A percentile compares a stretch with the other conserved stretches of the same genome.
Conservation (phyloP, 2,113 vertebrate species). For the Boleophthalmus pectinirostris region DNA sequence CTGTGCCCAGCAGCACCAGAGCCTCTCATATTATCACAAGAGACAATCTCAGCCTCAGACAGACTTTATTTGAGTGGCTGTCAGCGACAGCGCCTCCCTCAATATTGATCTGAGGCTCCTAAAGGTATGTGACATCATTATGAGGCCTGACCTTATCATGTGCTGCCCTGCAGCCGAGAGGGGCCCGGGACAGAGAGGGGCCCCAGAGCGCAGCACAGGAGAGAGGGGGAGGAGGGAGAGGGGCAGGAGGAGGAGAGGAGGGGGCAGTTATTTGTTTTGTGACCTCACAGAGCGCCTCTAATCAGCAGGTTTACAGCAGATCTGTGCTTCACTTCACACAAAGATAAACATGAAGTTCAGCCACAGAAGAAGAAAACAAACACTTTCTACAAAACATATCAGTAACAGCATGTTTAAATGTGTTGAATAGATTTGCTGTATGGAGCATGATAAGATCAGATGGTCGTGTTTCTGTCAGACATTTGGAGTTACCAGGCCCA, state of each 20-base stretch:
- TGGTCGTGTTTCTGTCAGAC: neutral
- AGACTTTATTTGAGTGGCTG: conserved; percentile 76
- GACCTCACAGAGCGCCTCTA: conserved; percentile 68
- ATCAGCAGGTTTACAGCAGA: conserved; percentile 31
- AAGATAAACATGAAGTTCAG: neutral
- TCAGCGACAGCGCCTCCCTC: conserved; percentile 66
- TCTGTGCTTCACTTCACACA: neutral
- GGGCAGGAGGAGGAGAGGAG: conserved; percentile 63
- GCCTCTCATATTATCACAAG: conserved; percentile 68
- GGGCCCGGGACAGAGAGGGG: conserved; percentile 48
- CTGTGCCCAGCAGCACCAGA: conserved; percentile 59
- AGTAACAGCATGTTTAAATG: conserved; percentile 7
- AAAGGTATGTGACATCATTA: conserved; percentile 81
- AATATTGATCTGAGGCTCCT: conserved; percentile 79
- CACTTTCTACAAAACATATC: neutral
- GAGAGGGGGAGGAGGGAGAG: conserved; percentile 69
- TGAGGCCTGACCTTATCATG: conserved; percentile 78
- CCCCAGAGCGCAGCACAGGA: conserved; percentile 55
- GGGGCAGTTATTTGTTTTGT: conserved; percentile 78
- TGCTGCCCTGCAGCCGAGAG: conserved; percentile 74
- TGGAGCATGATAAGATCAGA: neutral
- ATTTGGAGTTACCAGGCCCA: neutral
- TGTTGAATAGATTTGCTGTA: neutral
- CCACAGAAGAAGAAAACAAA: neutral
- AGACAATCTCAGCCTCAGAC: conserved; percentile 64